phyloP scores from a whole-genome alignment of 2,888 invertebrate genomes.

The Rhaphigaster nebulosa region DNA sequence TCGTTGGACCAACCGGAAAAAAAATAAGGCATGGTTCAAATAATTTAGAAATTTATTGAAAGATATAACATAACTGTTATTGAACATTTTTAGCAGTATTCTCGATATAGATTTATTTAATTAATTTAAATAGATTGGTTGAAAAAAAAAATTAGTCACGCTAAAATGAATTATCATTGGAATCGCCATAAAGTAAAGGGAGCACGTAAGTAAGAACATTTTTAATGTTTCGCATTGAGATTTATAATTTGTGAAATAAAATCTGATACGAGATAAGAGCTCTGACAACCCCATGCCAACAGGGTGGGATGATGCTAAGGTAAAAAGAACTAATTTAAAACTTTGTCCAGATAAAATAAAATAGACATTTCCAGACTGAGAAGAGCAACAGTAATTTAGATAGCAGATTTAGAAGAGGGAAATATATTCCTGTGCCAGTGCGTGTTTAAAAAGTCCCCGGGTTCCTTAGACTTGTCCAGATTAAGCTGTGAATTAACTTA shows the following conservation, averaged over 20 bases:
- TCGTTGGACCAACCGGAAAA: neutral
- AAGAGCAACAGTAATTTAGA: constrained; percentile 10
- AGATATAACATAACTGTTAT: no score
- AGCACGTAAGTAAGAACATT: neutral
- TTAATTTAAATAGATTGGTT: no score
- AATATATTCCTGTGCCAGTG: constrained; percentile 36
- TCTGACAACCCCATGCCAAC: neutral
- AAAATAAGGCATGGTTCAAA: no score
- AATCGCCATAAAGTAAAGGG: neutral
- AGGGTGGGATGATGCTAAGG: neutral
- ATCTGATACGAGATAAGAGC: neutral
- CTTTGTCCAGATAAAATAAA: constrained; percentile 16
- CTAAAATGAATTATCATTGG: no score
- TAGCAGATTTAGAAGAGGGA: constrained; percentile 8
- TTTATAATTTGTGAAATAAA: neutral
- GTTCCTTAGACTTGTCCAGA: neutral
- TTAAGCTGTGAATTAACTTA: constrained; percentile 46
- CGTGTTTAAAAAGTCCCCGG: constrained; percentile 17
- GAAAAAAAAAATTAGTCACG: no score
- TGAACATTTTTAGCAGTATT: no score
- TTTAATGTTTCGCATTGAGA: neutral
- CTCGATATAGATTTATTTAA: no score
- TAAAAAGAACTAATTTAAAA: constrained; percentile 48
- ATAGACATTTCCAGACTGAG: neutral
- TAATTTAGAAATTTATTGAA: no score